Evolutionary conservation across 2,113 vertebrate species (phyloP), one percentile per base, ranked within the genome.

Genomic region (Platichthys flesus): DNA sequence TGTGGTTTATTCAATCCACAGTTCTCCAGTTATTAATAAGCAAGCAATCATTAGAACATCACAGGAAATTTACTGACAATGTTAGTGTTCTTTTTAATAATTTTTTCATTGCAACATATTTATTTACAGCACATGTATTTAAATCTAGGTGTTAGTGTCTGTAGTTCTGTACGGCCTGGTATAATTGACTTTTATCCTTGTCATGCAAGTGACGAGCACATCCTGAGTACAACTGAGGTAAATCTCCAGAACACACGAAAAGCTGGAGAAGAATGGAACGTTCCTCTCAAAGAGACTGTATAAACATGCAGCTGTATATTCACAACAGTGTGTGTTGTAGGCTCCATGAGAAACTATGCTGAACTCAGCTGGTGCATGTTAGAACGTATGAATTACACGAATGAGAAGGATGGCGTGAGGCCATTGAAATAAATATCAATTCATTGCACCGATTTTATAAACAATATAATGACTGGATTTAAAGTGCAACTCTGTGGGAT

Each of bases 171-270:
- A 31, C 54, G 78, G 56, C 66, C 64, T 72, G 20, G 2, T 54
- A 9, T 73, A 10, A 21, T 18, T 55, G 4, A 9, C 54, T 26
- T 62, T 66, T 28, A 42, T 78, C 71, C 61, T 77, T 5, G 7
- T 74, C 76, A 79, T 81, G 81, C 74, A 79, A 20, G 75, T 14
- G 79, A 77, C 78, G 77, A 82, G 82, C 23, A 58, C 37, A 74
- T 90, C 91, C 86, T 89, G 86, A 92, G 83, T 72, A 28, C 67
- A 82, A 64, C 73, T 77, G 88, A 88, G 87, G 77, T 87, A 79
- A 85, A 67, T 62, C 69, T 80, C 83, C 64, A 8, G 40, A 0
- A 2, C 26, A 21, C 4, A 9, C 42, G 66, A 51, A 66, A 40
- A 71, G 40, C 58, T 49, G 71, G 78, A 84, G 71, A 79, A 13